Evolutionary conservation across 2,888 invertebrate genomes (phyloP), one percentile per base, ranked within the genome.

Genomic region (Cybosia mesomella): DNA sequence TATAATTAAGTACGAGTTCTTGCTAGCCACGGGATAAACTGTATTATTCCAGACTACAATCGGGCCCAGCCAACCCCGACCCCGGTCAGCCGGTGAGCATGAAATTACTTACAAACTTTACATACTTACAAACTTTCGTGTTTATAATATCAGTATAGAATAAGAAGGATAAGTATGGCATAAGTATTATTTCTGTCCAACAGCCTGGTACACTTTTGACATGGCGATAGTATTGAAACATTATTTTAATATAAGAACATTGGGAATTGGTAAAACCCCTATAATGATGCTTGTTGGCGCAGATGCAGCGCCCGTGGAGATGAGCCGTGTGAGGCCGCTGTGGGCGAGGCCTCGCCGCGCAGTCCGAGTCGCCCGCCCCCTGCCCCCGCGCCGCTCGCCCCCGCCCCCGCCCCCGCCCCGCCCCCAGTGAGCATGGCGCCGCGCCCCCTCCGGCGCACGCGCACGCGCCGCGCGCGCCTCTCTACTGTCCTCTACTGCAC

Each of bases 301-400:
- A 89, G 88, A 88, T 89, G 88, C 81, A 79, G 74, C 84, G 84
- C 66, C 86, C 86, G 75, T 83, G 85, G 85, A 85, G 88, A 88
- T 89, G 88, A 88, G 85, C 65, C 67, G n/a, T 21, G 66, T 80
- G 77, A 60, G 70, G 68, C 73, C 70, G 72, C 71, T 61, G 67
- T 74, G 68, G 77, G 77, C 75, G 73, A 28, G 70, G 79, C 76
- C 75, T 68, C 75, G 71, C 72, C 74, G 74, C 73, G 66, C 59
- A 18, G 64, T 69, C 75, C 75, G 72, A 79, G 80, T 79, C 76
- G 77, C 82, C 78, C 79, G 77, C 69, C 70, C 74, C 73, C 77
- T 68, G 63, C 71, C 72, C 71, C 77, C 67, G 66, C 73, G 73
- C 77, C 60, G 62, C 71, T 70, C 71, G 49, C n/a, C 3, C 28